These are phyloP conservation scores for Leucophora obtusa DNA, from an alignment of 2,888 invertebrate species.

Conservation along the genomic window DNA sequence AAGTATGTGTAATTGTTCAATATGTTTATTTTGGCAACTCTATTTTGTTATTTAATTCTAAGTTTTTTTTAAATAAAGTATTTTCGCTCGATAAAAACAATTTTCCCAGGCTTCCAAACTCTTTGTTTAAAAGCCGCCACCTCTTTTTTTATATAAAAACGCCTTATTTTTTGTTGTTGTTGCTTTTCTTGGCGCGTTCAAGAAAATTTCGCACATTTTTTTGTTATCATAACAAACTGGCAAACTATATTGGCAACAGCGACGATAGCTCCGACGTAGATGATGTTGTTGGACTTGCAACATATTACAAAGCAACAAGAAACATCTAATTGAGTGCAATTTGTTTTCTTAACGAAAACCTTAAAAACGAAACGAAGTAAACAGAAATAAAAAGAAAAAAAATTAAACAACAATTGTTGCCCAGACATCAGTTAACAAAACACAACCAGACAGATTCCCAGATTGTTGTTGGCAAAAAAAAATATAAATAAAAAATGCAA, in stretches of 20 bases:
- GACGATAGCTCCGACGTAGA: neutral
- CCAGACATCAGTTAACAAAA: conserved; percentile 57
- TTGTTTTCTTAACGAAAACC: conserved; percentile 62
- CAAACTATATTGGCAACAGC: neutral
- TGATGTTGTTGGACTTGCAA: conserved; percentile 37
- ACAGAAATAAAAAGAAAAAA: conserved; percentile 45
- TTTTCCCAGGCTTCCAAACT: conserved; percentile 58
- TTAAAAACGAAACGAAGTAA: conserved; percentile 22
- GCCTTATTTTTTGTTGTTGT: conserved; percentile 39
- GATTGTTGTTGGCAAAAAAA: conserved; percentile 27
- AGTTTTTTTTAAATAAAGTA: conserved; percentile 22
- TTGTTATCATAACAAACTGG: conserved; percentile 40
- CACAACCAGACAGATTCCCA: conserved; percentile 50
- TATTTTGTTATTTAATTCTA: conserved; percentile 21
- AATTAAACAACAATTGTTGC: conserved; percentile 27
- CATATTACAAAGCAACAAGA: conserved; percentile 48
- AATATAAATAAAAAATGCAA: neutral
- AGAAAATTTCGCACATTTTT: conserved; percentile 58
- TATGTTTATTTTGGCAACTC: conserved; percentile 12
- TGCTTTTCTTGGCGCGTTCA: conserved; percentile 45
- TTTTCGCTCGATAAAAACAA: conserved; percentile 33
- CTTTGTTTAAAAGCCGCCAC: conserved; percentile 59
- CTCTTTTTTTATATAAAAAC: conserved; percentile 6
- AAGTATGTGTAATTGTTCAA: neutral
- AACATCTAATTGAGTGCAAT: conserved; percentile 68